phyloP scores from a whole-genome alignment of 30 jellyfish, hydroid and myxozoan species.

The Chrysaora quinquecirrha region DNA sequence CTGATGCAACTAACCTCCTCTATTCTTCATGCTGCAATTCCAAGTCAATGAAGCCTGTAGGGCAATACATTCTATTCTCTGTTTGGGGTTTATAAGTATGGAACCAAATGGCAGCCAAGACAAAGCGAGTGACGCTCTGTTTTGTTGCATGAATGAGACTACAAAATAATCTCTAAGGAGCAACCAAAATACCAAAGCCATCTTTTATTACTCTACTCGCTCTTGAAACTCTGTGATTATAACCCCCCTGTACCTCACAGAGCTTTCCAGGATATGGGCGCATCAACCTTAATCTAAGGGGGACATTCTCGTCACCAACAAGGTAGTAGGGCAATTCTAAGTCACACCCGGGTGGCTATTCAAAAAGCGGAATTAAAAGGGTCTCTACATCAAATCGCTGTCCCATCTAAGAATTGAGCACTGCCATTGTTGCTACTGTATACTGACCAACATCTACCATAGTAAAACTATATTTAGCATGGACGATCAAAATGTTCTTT shows the following conservation, averaged over 20 bases:
- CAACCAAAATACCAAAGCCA: conserved; percentile 36
- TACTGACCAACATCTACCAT: conserved; percentile 42
- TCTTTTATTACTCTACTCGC: conserved; percentile 1
- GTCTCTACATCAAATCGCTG: conserved; percentile 44
- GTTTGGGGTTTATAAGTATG: conserved; percentile 61
- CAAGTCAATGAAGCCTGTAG: conserved; percentile 62
- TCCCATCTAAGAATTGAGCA: conserved; percentile 42
- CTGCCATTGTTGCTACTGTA: conserved; percentile 60
- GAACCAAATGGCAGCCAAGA: conserved; percentile 37
- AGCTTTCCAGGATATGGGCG: conserved; percentile 60
- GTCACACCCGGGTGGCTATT: not conserved
- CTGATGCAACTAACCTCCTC: conserved; percentile 49
- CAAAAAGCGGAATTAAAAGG: conserved; percentile 5
- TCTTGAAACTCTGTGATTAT: conserved; percentile 53
- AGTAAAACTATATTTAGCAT: conserved; percentile 40
- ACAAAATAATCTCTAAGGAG: conserved; percentile 40
- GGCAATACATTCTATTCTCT: conserved; percentile 49
- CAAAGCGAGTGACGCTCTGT: conserved; percentile 20
- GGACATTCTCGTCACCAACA: conserved; percentile 63
- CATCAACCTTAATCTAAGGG: conserved; percentile 59
- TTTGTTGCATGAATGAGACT: conserved; percentile 19
- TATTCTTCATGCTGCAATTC: conserved; percentile 59
- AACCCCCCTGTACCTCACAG: conserved; percentile 31
- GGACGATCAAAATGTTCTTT: no score
- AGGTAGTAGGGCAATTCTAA: conserved; percentile 37